Evolutionary conservation across 1,140 invertebrate genomes (phyloP), one percentile per base, ranked within the genome.

Genomic region (Cydia amplana): DNA sequence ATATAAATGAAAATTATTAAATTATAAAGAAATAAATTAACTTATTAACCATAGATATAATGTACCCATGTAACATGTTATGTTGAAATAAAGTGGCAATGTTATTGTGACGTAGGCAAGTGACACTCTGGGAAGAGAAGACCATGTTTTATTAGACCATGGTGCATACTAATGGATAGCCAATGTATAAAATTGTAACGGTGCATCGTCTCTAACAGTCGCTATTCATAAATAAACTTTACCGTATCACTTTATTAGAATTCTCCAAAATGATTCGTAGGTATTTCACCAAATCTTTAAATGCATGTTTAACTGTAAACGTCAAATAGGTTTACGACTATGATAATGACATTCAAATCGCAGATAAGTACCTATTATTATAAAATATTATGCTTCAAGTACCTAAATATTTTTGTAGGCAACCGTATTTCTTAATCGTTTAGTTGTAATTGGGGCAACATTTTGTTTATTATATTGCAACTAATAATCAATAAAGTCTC

Each of bases 171-270:
- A 91, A 90, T 89, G 85, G 79, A 87, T 86, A 86, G 81, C 80
- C 82, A 80, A 85, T 79, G 85, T 88, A 87, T 90, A 85, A 88
- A 87, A 90, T 87, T 84, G 85, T 91, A 92, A 92, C 90, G 91
- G 90, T 91, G 81, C 82, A 85, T 77, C 82, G 80, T 79, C 83
- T 85, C 85, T 83, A 84, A 79, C 79, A 78, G 82, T 86, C 79
- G 77, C 78, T 85, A 79, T 81, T 75, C 79, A 79, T 84, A 88
- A 86, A 90, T 89, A 88, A 86, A 88, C 83, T 91, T 88, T 88
- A 87, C 83, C 84, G 87, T 89, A 87, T 82, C 84, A 80, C 83
- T 90, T 88, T 90, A 91, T 87, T 83, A 85, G 84, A 90, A 89
- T 89, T 88, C 85, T 83, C 76, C 75, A 77, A 78, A 83, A 75